Base-by-base conservation (phyloP, 2,888 invertebrate genomes). In the Tigriopus californicus region DNA sequence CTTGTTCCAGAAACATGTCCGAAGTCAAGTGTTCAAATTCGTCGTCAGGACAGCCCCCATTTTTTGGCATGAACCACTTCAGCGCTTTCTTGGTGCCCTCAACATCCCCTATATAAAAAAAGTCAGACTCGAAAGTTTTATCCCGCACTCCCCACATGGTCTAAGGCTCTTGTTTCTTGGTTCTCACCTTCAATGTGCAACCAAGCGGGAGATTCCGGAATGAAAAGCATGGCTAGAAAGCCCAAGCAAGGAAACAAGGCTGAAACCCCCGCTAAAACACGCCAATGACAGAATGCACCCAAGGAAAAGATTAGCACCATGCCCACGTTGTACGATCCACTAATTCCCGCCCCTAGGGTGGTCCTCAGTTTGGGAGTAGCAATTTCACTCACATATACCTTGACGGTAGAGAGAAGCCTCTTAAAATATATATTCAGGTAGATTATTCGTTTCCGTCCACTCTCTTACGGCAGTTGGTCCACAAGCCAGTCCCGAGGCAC, bases 371-470 rank as follows among this genome's bases (percentile, higher is more conserved):
- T 33, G 15, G 44, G 44, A 12, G 25, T 41, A 2, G 33, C 11
- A 6, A 58, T 58, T 49, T 58, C 58, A 40, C 58, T 58, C 10
- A 58, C 46, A 46, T 58, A 58, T 5, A 20, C 20, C 53, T 53
- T n/a, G n/a, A 51, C 2, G 20, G n/a, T n/a, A 51, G 22, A 51
- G 5, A n/a, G 22, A 51, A 5, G n/a, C 22, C 20, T 47, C 10
- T 10, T 8, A 20, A 15, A 8, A 20, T 10, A 18, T n/a, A 10
- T 47, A 20, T 47, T 15, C 13, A 47, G 20, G 10, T 10, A 47
- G 47, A 47, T 15, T 47, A 18, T n/a, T 33, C 33, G 33, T 33
- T 33, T 33, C 33, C 33, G 8, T 33, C 8, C 8, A 3, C 8
- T 33, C 33, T 33, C 33, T 33, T 15, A 56, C 56, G 1, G 56